phyloP scores from a whole-genome alignment of 2,888 invertebrate species.

The Drosophila meridionalis region DNA sequence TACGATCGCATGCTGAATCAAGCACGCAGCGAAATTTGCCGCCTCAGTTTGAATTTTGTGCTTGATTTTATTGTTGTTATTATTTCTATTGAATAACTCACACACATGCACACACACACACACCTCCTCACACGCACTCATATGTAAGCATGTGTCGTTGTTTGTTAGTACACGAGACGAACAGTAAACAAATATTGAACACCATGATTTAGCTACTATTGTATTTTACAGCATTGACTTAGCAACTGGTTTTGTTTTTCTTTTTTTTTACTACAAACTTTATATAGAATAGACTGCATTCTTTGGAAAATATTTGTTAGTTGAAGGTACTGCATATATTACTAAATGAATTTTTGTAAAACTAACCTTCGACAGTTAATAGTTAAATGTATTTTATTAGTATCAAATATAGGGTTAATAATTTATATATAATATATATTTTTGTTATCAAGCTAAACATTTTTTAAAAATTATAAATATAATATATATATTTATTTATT shows the following conservation, averaged over 20 bases:
- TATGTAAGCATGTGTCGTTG: background rate
- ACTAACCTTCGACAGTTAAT: background rate
- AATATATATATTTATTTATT: no score
- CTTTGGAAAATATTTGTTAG: background rate
- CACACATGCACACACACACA: background rate
- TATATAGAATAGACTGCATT: constrained; percentile 5
- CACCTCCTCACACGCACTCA: background rate
- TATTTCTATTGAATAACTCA: constrained; percentile 40
- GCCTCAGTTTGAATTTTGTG: constrained; percentile 23
- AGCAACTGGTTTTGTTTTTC: background rate
- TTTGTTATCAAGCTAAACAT: background rate
- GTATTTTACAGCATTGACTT: background rate
- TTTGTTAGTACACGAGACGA: background rate
- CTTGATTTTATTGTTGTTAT: constrained; percentile 20
- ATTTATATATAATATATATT: background rate
- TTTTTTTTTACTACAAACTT: background rate
- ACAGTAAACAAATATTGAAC: constrained; percentile 11
- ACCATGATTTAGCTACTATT: constrained; percentile 10
- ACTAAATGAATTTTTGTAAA: background rate
- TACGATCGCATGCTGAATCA: constrained; percentile 68
- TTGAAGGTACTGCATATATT: background rate
- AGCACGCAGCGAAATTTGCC: constrained; percentile 60
- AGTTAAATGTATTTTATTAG: background rate
- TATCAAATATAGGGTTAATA: background rate
- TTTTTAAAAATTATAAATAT: no score